Percentiles rank a stretch among this genome's conserved stretches.
Evolutionary conservation across 2,113 vertebrate species (phyloP).

Genomic region (Thryonomys swinderianus): DNA sequence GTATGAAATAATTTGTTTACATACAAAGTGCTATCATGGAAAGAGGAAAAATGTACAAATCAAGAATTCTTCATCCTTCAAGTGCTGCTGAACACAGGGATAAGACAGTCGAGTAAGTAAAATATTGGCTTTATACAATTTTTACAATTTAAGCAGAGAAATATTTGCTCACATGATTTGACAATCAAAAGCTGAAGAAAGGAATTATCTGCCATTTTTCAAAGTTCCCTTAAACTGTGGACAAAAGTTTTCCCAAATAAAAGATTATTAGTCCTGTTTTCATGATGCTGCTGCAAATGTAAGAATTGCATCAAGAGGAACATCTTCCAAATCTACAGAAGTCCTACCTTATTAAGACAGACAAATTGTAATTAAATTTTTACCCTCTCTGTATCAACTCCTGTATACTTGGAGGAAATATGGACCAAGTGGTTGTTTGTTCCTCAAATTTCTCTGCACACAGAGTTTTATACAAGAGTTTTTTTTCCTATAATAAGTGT

Average conservation of each 20-base stretch:
- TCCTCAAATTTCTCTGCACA: background rate
- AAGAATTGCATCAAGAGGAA: background rate
- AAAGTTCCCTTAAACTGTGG: background rate
- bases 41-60: background rate
- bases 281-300: background rate
- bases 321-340: background rate
- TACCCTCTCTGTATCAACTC: background rate
- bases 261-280: background rate
- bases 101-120: background rate
- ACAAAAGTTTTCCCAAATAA: background rate
- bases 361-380: background rate
- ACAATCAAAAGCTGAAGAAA: background rate
- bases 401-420: background rate
- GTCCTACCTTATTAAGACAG: background rate
- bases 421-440: background rate
- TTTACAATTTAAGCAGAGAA: background rate
- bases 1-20: background rate
- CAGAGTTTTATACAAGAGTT: background rate
- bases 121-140: background rate
- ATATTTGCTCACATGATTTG: constrained; percentile 1
- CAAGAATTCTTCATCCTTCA: background rate
- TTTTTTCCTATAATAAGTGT: background rate
- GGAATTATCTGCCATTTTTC: background rate
- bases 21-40: background rate
- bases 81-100: background rate